Conservation (phyloP, 1,140 invertebrate genomes). For the Trichogramma pretiosum region DNA sequence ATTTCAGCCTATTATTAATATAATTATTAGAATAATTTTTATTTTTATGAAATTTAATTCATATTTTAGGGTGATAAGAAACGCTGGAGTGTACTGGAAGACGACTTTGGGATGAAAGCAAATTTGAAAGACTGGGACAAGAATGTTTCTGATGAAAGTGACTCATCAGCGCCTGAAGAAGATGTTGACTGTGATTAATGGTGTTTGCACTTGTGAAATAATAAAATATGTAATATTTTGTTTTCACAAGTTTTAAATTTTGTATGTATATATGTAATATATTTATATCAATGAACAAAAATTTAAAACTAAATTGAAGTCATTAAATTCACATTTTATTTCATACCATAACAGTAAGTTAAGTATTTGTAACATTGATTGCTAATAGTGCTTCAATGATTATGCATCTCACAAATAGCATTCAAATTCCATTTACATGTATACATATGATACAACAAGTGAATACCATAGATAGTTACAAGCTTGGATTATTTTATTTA, state of each 20-base stretch:
- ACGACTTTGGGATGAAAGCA: constrained; percentile 81
- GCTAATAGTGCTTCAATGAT: constrained; percentile 13
- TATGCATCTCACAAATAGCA: constrained; percentile 12
- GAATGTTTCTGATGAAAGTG: constrained; percentile 46
- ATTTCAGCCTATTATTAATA: background rate
- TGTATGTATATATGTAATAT: constrained; percentile 3
- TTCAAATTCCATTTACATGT: constrained; percentile 11
- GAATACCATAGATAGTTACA: constrained; percentile 15
- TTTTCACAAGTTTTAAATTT: constrained; percentile 5
- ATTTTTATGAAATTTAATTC: background rate
- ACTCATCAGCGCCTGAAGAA: constrained; percentile 30
- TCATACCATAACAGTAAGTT: constrained; percentile 10
- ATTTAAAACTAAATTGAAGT: constrained; percentile 2
- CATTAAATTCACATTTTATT: constrained; percentile 10
- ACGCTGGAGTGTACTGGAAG: constrained; percentile 58
- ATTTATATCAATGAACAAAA: background rate
- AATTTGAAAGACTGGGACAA: constrained; percentile 89
- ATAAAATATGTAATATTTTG: constrained; percentile 9
- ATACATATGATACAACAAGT: constrained; percentile 11
- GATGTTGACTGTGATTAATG: constrained; percentile 30
- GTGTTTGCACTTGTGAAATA: no score
- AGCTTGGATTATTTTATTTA: no score
- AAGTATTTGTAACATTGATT: constrained; percentile 16
- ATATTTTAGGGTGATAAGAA: constrained; percentile 29
- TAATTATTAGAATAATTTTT: background rate